phyloP scores from a whole-genome alignment of 2,797 vertebrate genomes.

The Pangasius mekongensis region DNA sequence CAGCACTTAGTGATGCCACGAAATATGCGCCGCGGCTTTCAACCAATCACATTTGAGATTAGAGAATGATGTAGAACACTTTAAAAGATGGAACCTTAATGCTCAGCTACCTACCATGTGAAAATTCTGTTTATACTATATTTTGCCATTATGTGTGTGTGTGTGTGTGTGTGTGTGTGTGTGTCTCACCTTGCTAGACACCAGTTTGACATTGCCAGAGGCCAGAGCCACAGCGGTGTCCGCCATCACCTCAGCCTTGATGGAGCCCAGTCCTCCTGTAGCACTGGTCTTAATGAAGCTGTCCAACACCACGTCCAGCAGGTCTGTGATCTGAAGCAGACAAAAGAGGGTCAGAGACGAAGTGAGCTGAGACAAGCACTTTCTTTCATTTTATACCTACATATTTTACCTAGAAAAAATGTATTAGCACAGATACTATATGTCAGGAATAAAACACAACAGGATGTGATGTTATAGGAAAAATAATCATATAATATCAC shows the following conservation, averaged over 20 bases:
- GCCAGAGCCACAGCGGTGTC: slow-evolving; percentile 96
- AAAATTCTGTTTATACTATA: background rate
- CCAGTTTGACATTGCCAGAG: slow-evolving; percentile 96
- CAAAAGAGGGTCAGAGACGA: background rate
- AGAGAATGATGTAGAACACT: background rate
- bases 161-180: slow-evolving; percentile 47
- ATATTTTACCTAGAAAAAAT: background rate
- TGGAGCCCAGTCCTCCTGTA: slow-evolving; percentile 94
- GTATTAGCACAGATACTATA: background rate
- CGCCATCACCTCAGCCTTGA: slow-evolving; percentile 99
- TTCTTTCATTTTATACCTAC: background rate
- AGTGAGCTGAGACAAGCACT: background rate
- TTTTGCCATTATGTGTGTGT: background rate
- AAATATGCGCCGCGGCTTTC: background rate
- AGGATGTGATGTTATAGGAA: background rate
- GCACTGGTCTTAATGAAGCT: slow-evolving; percentile 99
- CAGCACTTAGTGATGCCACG: background rate
- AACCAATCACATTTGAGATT: background rate
- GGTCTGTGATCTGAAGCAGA: slow-evolving; percentile 87
- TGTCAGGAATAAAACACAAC: background rate
- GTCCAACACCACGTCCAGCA: slow-evolving; percentile 95
- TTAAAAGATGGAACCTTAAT: background rate
- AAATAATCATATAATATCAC: background rate
- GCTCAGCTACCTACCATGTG: background rate
- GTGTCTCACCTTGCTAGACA: slow-evolving; percentile 92